phyloP scores from a whole-genome alignment of 2,888 invertebrate genomes.

The Notocelia uddmanniana region DNA sequence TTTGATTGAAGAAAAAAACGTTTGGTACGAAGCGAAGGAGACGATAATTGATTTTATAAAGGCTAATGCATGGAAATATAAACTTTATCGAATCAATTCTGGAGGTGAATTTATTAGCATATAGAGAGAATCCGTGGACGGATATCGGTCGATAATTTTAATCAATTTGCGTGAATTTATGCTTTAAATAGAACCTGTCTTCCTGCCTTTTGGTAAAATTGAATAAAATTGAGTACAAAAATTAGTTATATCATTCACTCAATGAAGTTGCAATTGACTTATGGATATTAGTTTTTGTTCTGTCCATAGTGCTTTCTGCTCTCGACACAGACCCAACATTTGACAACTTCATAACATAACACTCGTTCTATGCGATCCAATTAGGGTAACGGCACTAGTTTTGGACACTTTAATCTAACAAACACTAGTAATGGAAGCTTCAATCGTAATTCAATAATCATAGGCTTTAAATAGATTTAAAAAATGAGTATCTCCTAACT shows the following conservation, averaged over 20 bases:
- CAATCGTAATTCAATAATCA: too few relatives aligned
- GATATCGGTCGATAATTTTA: conserved; percentile 46
- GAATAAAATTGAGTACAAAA: not conserved
- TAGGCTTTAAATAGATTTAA: too few relatives aligned
- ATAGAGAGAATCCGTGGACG: conserved; percentile 69
- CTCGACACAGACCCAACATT: too few relatives aligned
- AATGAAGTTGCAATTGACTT: too few relatives aligned
- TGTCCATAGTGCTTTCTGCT: too few relatives aligned
- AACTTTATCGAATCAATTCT: conserved; percentile 71
- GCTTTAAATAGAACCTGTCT: not conserved
- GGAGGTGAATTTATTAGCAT: conserved; percentile 78
- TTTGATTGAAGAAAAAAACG: conserved; percentile 34
- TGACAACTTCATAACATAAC: too few relatives aligned
- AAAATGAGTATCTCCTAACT: too few relatives aligned
- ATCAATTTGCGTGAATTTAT: conserved; percentile 25
- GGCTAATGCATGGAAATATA: conserved; percentile 49
- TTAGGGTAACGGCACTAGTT: too few relatives aligned
- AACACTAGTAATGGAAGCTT: too few relatives aligned
- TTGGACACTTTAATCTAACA: too few relatives aligned
- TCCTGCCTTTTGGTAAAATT: not conserved
- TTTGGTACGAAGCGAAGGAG: conserved; percentile 17
- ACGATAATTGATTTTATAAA: conserved; percentile 72
- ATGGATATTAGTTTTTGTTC: too few relatives aligned
- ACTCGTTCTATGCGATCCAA: too few relatives aligned
- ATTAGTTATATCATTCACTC: not conserved